phyloP scores from a whole-genome alignment of 2,797 vertebrate species.

The Bucorvus abyssinicus region DNA sequence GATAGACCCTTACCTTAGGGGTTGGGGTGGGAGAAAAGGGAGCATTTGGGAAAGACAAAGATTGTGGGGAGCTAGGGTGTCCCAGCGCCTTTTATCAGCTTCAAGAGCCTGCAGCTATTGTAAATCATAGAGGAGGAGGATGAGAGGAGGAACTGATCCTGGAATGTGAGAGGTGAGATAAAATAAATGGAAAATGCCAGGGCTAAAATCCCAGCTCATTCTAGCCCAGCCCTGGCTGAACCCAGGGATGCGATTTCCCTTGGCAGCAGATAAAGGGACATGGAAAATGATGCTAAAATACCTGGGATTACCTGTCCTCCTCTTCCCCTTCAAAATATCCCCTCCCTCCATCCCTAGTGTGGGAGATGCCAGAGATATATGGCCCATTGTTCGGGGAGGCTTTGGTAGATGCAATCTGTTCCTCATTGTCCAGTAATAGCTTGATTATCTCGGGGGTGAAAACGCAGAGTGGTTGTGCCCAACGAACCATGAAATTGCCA shows the following conservation, averaged over 20 bases:
- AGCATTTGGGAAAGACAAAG: neutral
- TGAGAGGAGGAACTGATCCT: neutral
- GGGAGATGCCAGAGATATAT: neutral
- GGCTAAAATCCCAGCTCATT: slow-evolving; percentile 20
- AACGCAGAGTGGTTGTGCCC: slow-evolving; percentile 38
- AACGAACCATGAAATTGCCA: slow-evolving; percentile 67
- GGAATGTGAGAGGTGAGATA: slow-evolving; percentile 50
- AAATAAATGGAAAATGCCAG: slow-evolving; percentile 17
- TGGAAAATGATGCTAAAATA: neutral
- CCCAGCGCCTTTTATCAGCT: neutral
- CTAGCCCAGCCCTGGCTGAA: neutral
- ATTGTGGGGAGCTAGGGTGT: neutral
- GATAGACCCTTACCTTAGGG: neutral
- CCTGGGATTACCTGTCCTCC: slow-evolving; percentile 10
- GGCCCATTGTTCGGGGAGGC: neutral
- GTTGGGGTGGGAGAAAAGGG: neutral
- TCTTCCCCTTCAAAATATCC: neutral
- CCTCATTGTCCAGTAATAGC: slow-evolving; percentile 62
- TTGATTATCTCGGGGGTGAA: slow-evolving; percentile 51
- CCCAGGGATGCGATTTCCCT: neutral
- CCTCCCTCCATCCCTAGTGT: neutral
- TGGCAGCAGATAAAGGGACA: neutral
- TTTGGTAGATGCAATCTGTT: slow-evolving; percentile 40
- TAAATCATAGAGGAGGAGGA: slow-evolving; percentile 36
- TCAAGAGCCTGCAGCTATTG: neutral